phyloP scores from a whole-genome alignment of 2,797 vertebrate species.

The Propithecus perrieri region DNA sequence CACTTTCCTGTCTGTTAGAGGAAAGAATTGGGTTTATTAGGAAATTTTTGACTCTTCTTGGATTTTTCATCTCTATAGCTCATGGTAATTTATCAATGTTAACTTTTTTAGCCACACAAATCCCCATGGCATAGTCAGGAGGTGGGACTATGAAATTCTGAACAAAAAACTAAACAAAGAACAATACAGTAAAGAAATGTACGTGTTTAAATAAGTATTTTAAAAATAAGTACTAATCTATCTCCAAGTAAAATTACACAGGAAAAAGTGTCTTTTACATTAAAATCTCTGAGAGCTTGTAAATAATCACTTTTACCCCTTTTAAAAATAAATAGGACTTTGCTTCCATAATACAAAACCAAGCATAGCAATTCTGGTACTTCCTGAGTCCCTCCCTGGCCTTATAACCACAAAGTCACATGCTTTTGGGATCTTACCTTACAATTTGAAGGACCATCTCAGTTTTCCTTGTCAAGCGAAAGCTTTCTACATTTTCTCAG shows the following conservation, averaged over 20 bases:
- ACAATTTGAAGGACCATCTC: conserved; percentile 70
- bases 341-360: conserved; percentile 1
- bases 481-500: conserved; percentile 79
- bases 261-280: not conserved
- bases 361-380: not conserved
- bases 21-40: conserved; percentile 14
- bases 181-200: not conserved
- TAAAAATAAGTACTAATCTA: not conserved
- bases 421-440: conserved; percentile 72
- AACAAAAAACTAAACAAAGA: conserved; percentile 20
- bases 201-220: not conserved
- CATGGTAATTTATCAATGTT: conserved; percentile 42
- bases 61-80: conserved; percentile 10
- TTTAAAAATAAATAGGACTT: conserved; percentile 30
- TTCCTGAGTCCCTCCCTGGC: conserved; percentile 53
- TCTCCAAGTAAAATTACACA: not conserved
- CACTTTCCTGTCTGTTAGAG: not conserved
- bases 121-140: not conserved
- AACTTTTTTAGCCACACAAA: conserved; percentile 33
- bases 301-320: not conserved
- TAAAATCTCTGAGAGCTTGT: conserved; percentile 4
- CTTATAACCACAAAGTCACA: conserved; percentile 68
- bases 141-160: conserved; percentile 2
- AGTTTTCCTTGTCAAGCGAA: conserved; percentile 69
- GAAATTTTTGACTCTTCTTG: conserved; percentile 29